Evolutionary conservation across 2,113 vertebrate species (phyloP).

Genomic region (Willisornis vidua): DNA sequence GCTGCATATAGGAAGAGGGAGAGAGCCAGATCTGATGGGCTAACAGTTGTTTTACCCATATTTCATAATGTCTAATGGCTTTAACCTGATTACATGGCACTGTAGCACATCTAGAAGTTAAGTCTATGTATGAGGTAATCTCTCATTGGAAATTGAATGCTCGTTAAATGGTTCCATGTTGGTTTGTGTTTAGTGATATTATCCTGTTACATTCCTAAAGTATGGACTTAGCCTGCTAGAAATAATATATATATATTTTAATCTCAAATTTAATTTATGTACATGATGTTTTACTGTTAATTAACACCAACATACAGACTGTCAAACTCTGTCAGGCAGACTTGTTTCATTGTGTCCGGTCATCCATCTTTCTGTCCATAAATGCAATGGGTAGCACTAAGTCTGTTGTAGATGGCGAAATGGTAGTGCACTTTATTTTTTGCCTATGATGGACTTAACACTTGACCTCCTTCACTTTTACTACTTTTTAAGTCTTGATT

Average conservation of each 20-base stretch:
- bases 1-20: neutral
- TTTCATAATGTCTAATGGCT: neutral
- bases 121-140: neutral
- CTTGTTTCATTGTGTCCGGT: neutral
- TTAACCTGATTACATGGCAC: neutral
- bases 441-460: neutral
- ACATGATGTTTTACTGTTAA: neutral
- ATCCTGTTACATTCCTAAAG: neutral
- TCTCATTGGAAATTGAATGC: neutral
- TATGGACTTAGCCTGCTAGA: neutral
- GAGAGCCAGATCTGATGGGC: neutral
- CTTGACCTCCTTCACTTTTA: neutral
- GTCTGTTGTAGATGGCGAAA: neutral
- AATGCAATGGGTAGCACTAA: neutral
- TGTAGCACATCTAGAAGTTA: neutral
- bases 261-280: neutral
- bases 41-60: neutral
- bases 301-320: neutral
- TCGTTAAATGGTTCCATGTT: neutral
- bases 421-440: neutral
- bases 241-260: neutral
- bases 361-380: neutral
- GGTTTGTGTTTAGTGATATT: neutral
- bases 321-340: neutral
- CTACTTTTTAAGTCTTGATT: neutral